Conservation (phyloP, 2,113 vertebrate species). For the Empidonax traillii region DNA sequence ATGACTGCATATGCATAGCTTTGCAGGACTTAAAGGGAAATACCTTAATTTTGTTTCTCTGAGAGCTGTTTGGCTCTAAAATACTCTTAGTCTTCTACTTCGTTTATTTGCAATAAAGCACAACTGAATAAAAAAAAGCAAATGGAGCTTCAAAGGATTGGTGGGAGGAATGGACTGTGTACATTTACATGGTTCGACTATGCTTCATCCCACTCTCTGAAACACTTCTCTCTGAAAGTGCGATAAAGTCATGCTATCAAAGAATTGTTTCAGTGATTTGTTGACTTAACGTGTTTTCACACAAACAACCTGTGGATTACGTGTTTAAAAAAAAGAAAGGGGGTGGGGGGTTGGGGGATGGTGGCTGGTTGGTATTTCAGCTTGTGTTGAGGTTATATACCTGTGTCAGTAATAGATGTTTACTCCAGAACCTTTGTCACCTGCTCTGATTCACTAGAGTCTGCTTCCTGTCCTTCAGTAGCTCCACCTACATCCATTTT, state of each 20-base stretch:
- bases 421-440: constrained; percentile 20
- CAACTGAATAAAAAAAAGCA: constrained; percentile 9
- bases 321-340: background rate
- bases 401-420: background rate
- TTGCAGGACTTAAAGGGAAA: background rate
- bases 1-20: background rate
- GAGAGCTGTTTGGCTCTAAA: background rate
- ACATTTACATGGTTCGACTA: background rate
- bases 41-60: background rate
- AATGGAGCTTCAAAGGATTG: background rate
- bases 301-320: background rate
- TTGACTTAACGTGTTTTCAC: background rate
- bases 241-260: background rate
- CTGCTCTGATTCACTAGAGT: constrained; percentile 43
- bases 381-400: background rate
- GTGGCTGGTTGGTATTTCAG: background rate
- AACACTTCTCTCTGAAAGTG: background rate
- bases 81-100: background rate
- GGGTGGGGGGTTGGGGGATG: background rate
- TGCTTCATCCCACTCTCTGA: background rate
- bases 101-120: background rate
- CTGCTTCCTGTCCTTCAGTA: constrained; percentile 55
- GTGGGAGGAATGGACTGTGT: background rate
- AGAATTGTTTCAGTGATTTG: background rate
- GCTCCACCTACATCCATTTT: constrained; percentile 7